A percentile compares a stretch with the other conserved stretches of the same genome.
phyloP scores from a whole-genome alignment of 2,888 invertebrate species.

The Crocallis elinguaria region DNA sequence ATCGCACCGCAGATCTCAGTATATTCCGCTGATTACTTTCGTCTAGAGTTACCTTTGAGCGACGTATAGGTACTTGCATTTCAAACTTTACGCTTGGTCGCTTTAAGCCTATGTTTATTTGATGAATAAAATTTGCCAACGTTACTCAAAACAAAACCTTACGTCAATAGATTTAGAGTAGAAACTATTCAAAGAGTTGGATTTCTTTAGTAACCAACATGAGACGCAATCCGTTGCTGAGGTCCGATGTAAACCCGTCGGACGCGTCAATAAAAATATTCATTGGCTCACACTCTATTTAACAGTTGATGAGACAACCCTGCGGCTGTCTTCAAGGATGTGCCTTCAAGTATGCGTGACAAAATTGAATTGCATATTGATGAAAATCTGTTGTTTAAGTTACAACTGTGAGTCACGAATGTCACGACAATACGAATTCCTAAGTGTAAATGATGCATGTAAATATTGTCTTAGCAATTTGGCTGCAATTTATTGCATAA shows the following conservation, averaged over 20 bases:
- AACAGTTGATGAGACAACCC: slow-evolving; percentile 76
- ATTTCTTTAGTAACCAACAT: slow-evolving; percentile 33
- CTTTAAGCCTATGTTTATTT: slow-evolving; percentile 42
- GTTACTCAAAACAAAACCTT: slow-evolving; percentile 42
- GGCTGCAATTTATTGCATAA: neutral
- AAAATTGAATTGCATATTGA: neutral
- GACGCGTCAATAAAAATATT: slow-evolving; percentile 83
- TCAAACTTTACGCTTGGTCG: slow-evolving; percentile 43
- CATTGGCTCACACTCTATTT: slow-evolving; percentile 82
- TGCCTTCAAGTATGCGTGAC: slow-evolving; percentile 10
- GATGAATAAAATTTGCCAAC: neutral
- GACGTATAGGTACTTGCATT: slow-evolving; percentile 34
- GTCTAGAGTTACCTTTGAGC: slow-evolving; percentile 50
- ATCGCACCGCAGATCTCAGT: slow-evolving; percentile 69
- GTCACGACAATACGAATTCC: neutral
- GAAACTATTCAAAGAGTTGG: slow-evolving; percentile 36
- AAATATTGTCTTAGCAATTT: neutral
- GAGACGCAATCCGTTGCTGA: slow-evolving; percentile 48
- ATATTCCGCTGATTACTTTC: slow-evolving; percentile 66
- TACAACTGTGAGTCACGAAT: neutral
- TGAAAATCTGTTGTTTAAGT: neutral
- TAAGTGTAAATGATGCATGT: neutral
- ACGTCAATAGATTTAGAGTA: slow-evolving; percentile 41
- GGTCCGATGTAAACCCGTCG: slow-evolving; percentile 64
- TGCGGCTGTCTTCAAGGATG: slow-evolving; percentile 64